Evolutionary conservation across 2,113 vertebrate species (phyloP).

Genomic region (Bolborhynchus lineola): DNA sequence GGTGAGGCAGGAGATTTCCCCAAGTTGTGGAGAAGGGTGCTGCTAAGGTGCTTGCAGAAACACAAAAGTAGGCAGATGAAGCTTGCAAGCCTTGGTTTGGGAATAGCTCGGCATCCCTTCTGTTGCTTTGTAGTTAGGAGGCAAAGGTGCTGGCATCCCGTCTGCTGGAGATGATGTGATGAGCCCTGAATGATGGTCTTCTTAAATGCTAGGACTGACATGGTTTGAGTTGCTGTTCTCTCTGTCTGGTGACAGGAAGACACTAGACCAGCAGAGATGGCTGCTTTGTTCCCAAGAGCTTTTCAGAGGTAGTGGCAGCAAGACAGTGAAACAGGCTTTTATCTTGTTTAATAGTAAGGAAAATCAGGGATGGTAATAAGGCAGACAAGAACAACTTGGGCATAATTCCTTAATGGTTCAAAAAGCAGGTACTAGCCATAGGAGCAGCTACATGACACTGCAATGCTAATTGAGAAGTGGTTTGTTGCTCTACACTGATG

Average conservation of each 20-base stretch:
- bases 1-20: background rate
- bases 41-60: background rate
- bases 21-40: background rate
- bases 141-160: constrained; percentile 41
- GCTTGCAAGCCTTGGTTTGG: background rate
- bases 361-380: background rate
- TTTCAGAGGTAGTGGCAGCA: background rate
- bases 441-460: background rate
- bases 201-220: background rate
- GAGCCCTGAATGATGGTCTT: background rate
- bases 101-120: background rate
- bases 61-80: background rate
- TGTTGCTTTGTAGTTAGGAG: constrained; percentile 8
- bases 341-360: background rate
- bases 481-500: background rate
- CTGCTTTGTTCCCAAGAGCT: background rate
- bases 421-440: background rate
- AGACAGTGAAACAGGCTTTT: background rate
- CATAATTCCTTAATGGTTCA: background rate
- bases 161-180: background rate
- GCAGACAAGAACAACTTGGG: background rate
- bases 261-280: background rate
- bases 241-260: constrained; percentile 26
- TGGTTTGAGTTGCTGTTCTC: background rate
- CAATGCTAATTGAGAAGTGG: background rate